These are phyloP conservation scores for Akabosia matsudoensis DNA, from an alignment of 1,140 invertebrate species.

Conservation along the genomic window DNA sequence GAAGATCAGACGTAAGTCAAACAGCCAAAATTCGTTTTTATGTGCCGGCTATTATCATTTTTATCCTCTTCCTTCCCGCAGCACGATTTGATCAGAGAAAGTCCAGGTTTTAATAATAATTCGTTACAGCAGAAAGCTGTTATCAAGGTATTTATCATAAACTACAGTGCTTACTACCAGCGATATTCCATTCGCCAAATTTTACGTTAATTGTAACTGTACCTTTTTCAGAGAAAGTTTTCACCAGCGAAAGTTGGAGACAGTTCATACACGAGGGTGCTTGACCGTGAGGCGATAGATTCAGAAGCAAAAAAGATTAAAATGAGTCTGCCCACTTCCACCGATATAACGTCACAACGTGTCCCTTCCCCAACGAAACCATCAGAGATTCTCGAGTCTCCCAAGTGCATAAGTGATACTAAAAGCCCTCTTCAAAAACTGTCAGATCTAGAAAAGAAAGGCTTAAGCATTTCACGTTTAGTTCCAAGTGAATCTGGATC, in stretches of 20 bases:
- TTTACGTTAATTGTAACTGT: neutral
- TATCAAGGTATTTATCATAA: neutral
- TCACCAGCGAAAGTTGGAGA: neutral
- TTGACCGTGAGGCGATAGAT: neutral
- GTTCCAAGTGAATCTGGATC: neutral
- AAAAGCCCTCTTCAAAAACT: neutral
- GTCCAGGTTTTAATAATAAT: slow-evolving; percentile 1
- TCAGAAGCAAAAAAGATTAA: slow-evolving; percentile 1
- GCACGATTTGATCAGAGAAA: neutral
- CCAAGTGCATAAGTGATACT: neutral
- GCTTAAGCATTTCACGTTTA: neutral
- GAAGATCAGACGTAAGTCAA: neutral
- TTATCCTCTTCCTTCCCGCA: neutral
- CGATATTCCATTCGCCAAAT: neutral
- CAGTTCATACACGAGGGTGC: neutral
- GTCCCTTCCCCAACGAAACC: neutral
- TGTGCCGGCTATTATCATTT: neutral
- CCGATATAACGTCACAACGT: neutral
- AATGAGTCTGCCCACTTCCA: slow-evolving; percentile 5
- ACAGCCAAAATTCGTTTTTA: neutral
- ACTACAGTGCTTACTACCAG: neutral
- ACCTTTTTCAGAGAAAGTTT: neutral
- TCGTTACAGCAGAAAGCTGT: neutral
- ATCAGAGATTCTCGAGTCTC: neutral
- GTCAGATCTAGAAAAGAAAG: neutral